Evolutionary conservation across 2,113 vertebrate genomes (phyloP).

Genomic region (Prolemur simus): DNA sequence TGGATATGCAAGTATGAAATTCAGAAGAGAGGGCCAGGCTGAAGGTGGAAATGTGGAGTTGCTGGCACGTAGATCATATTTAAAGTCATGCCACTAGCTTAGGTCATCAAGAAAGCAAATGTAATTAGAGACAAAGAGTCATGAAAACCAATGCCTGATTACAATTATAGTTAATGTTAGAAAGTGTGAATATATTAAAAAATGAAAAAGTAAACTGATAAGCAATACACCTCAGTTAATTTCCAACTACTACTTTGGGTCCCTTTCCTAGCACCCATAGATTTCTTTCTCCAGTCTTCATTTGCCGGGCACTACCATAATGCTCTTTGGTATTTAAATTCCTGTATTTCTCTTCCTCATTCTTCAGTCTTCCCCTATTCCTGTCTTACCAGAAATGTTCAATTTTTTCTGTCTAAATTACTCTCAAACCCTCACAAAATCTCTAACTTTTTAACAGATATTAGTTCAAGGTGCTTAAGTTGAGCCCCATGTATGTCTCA

Average conservation of each 20-base stretch:
- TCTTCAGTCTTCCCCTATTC: background rate
- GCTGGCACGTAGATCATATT: background rate
- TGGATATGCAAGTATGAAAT: background rate
- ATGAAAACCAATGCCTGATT: background rate
- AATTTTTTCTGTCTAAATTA: background rate
- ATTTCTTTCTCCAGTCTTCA: background rate
- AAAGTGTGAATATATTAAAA: background rate
- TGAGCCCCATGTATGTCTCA: no score
- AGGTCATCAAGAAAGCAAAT: background rate
- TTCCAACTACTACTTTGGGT: background rate
- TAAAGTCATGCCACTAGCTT: background rate
- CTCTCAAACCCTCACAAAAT: no score
- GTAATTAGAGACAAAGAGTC: background rate
- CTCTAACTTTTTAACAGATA: no score
- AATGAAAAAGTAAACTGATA: background rate
- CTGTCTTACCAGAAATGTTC: background rate
- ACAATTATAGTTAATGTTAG: background rate
- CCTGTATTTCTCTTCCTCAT: background rate
- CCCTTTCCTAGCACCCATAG: background rate
- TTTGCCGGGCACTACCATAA: no score
- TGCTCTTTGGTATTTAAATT: background rate
- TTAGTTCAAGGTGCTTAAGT: no score
- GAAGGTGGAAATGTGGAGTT: background rate
- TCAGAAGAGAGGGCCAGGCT: background rate
- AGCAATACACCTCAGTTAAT: background rate